Base-by-base conservation (phyloP, 2,113 vertebrate genomes). In the Pyxicephalus adspersus region DNA sequence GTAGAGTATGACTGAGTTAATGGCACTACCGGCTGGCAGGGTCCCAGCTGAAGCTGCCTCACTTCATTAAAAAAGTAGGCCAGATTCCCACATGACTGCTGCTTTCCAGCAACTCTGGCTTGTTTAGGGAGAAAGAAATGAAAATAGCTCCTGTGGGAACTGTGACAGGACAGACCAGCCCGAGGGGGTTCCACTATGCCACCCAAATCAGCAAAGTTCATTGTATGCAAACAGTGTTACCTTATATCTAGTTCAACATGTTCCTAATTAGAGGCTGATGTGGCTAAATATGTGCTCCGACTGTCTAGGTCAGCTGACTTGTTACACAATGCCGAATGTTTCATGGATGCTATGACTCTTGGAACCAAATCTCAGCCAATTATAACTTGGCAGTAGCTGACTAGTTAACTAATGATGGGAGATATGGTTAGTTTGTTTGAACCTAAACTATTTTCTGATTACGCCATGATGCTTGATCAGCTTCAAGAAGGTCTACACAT, bases 111-210 rank as follows among this genome's bases (percentile, higher is more conserved):
- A 66, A 82, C 38, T 75, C 71, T 52, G 26, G 51, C 61, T 38
- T 60, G 18, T 58, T 82, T 66, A 65, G 58, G 68, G 67, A 63
- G 79, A 81, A 31, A 65, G 79, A 80, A 45, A 61, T 64, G 60
- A 66, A 75, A 82, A 82, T 75, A 82, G 80, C 80, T 82, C 71
- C 80, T 45, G 80, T 74, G 80, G 80, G 71, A 82, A 74, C 68
- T 25, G 80, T 81, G 70, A 65, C 50, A 29, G 25, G 58, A 54
- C 50, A 50, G 50, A 22, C 11, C 31, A 45, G 61, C 70, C 79
- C 57, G 52, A 61, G 34, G 71, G 77, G 31, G 31, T 38, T 57
- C 52, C 54, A 68, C 23, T 60, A 60, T 79, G 54, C 64, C 77
- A 67, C 77, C 77, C 54, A 60, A 52, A 68, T 60, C 77, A 79